phyloP scores from a whole-genome alignment of 2,113 vertebrate species.

The Spea bombifrons region DNA sequence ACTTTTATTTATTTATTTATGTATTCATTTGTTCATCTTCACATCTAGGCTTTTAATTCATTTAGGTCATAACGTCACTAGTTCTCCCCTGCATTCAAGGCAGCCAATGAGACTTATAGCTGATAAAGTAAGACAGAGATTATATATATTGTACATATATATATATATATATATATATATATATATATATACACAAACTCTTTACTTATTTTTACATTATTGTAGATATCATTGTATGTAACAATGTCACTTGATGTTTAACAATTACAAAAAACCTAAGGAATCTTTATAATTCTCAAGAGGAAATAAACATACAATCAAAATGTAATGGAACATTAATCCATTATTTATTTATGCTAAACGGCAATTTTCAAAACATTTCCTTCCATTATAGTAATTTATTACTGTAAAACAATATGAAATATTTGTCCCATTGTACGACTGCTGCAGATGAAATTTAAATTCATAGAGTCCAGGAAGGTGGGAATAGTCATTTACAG shows the following conservation, averaged over 20 bases:
- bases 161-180: too few species aligned
- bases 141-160: too few species aligned
- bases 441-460: conserved; percentile 3
- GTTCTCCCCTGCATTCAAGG: too few species aligned
- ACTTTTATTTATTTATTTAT: too few species aligned
- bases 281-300: conserved; percentile 34
- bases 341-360: conserved; percentile 40
- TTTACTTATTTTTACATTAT: too few species aligned
- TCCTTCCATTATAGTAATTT: conserved; percentile 42
- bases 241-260: conserved; percentile 24
- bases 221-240: background rate
- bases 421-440: conserved; percentile 29
- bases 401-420: conserved; percentile 35
- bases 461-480: conserved; percentile 33
- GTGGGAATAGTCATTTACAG: conserved; percentile 32
- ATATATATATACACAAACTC: too few species aligned
- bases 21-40: too few species aligned
- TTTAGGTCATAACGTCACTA: too few species aligned
- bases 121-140: too few species aligned
- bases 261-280: conserved; percentile 33
- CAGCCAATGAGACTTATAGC: too few species aligned
- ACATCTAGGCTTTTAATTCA: too few species aligned
- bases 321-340: conserved; percentile 14
- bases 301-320: conserved; percentile 23
- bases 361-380: conserved; percentile 41